Percentiles rank a stretch among this genome's conserved stretches.
Conservation (phyloP, 2,113 vertebrate genomes). For the Collichthys lucidus region DNA sequence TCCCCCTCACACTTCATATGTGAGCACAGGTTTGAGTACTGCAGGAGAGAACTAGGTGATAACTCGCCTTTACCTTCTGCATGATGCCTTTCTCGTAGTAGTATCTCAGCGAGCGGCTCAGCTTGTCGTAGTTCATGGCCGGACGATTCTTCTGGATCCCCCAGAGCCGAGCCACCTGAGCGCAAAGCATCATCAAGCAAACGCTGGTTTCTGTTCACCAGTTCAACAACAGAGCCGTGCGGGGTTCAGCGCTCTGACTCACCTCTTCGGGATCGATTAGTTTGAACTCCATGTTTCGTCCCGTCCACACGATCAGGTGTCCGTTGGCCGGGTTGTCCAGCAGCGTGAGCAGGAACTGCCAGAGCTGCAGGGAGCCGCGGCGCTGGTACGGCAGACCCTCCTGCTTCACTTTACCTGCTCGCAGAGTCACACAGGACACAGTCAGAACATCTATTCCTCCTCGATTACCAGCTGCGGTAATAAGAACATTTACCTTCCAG, state of each 20-base stretch:
- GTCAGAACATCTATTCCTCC: too few species aligned
- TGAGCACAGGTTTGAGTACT: not conserved
- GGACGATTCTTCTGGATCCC: conserved; percentile 96
- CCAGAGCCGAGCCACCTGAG: conserved; percentile 94
- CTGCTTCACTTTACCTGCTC: conserved; percentile 90
- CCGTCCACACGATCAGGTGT: conserved; percentile 95
- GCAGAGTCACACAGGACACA: not conserved
- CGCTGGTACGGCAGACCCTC: conserved; percentile 94
- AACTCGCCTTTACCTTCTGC: conserved; percentile 90
- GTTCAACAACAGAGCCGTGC: too few species aligned
- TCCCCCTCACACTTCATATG: not conserved
- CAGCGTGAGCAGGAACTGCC: conserved; percentile 96
- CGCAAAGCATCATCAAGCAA: not conserved
- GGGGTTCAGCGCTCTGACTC: not conserved
- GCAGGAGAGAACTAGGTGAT: not conserved
- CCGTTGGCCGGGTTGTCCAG: conserved; percentile 92
- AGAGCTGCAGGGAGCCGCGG: conserved; percentile 94
- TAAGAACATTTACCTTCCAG: conserved; percentile 83
- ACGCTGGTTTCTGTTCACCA: not conserved
- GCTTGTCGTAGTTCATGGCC: conserved; percentile 98
- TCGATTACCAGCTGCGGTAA: too few species aligned
- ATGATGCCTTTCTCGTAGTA: conserved; percentile 99
- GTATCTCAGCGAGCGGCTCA: conserved; percentile 95
- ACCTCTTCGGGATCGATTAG: conserved; percentile 96
- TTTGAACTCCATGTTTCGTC: conserved; percentile 97